Evolutionary conservation across 1,140 invertebrate species (phyloP).

Genomic region (Trachelipus rathkii): DNA sequence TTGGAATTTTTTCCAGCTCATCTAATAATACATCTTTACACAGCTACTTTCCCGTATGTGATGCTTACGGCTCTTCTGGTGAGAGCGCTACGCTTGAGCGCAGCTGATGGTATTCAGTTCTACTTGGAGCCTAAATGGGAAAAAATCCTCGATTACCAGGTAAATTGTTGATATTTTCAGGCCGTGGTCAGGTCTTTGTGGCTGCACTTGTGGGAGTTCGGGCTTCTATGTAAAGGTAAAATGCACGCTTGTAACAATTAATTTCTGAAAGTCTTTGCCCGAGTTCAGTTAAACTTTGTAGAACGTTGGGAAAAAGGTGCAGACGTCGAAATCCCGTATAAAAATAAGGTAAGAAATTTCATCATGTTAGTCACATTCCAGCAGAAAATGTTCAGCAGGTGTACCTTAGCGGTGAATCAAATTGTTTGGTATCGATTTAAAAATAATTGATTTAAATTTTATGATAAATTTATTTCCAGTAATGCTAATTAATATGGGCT

Average conservation of each 20-base stretch:
- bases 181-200: slow-evolving; percentile 34
- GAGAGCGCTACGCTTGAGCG: slow-evolving; percentile 70
- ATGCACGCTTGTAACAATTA: neutral
- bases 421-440: no score
- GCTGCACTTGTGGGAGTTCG: slow-evolving; percentile 29
- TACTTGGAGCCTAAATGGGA: slow-evolving; percentile 69
- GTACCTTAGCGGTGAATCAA: no score
- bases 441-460: no score
- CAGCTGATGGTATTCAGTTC: slow-evolving; percentile 70
- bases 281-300: no score
- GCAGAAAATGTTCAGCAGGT: no score
- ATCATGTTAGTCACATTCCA: no score
- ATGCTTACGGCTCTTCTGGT: slow-evolving; percentile 71
- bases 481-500: no score
- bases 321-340: no score
- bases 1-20: slow-evolving; percentile 9
- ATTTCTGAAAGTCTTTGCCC: no score
- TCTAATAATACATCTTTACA: slow-evolving; percentile 56
- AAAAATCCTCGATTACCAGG: slow-evolving; percentile 62
- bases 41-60: slow-evolving; percentile 78
- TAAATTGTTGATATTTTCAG: slow-evolving; percentile 49
- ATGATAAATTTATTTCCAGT: no score
- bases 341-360: no score
- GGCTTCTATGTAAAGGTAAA: slow-evolving; percentile 2
- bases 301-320: no score